Evolutionary conservation across 2,888 invertebrate genomes (phyloP).

Genomic region (Cylindroiulus punctatus): DNA sequence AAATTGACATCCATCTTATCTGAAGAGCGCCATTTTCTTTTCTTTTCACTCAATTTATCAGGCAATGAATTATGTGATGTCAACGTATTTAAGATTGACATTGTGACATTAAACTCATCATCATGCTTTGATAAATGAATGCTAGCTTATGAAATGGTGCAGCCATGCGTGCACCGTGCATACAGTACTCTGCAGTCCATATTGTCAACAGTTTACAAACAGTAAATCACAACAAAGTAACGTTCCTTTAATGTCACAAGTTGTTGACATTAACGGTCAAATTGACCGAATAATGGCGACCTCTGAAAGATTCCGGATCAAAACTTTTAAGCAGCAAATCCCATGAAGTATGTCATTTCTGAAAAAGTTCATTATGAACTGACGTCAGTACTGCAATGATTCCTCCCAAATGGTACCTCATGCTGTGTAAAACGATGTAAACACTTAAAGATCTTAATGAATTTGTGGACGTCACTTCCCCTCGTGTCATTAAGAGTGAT

Average conservation of each 20-base stretch:
- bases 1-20: slow-evolving; percentile 5
- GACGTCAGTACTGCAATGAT: too few species aligned
- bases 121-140: slow-evolving; percentile 4
- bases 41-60: not conserved
- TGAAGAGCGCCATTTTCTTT: not conserved
- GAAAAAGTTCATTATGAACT: too few species aligned
- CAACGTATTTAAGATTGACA: not conserved
- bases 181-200: not conserved
- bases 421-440: not conserved
- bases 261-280: too few species aligned
- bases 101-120: not conserved
- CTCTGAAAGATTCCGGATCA: too few species aligned
- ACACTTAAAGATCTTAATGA: not conserved
- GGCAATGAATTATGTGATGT: not conserved
- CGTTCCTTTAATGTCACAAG: too few species aligned
- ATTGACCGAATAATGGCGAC: too few species aligned
- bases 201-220: not conserved
- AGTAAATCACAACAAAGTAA: too few species aligned
- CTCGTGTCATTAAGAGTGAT: slow-evolving; percentile 6
- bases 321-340: too few species aligned
- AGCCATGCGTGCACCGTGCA: too few species aligned
- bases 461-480: not conserved
- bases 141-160: not conserved
- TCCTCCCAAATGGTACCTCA: too few species aligned
- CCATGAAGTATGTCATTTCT: too few species aligned